Conservation (phyloP, 1,140 invertebrate genomes). For the Aphaenogaster floridana region DNA sequence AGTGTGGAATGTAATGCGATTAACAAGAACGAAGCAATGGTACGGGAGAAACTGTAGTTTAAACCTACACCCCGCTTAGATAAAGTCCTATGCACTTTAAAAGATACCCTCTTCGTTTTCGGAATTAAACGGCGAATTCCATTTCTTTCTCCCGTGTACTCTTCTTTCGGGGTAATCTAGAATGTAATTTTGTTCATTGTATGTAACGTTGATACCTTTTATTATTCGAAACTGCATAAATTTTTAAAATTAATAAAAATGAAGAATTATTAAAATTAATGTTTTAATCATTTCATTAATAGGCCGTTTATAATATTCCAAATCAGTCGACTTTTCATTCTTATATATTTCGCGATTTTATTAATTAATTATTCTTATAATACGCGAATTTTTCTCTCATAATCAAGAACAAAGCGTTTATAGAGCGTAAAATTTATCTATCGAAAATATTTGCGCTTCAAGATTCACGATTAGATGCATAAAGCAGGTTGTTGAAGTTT, state of each 20-base stretch:
- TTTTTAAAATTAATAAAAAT: conserved; percentile 9
- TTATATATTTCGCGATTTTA: background rate
- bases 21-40: conserved; percentile 8
- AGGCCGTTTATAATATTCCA: background rate
- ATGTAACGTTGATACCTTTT: background rate
- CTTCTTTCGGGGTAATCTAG: background rate
- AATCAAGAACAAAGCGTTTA: background rate
- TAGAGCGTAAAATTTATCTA: conserved; percentile 1
- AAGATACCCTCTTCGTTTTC: background rate
- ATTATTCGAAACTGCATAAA: background rate
- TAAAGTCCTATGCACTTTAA: background rate
- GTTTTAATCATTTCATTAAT: background rate
- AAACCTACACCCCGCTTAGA: background rate
- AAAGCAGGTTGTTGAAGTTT: conserved; percentile 33
- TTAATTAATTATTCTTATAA: background rate
- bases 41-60: background rate
- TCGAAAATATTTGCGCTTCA: conserved; percentile 9
- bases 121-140: background rate
- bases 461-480: conserved; percentile 29
- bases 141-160: background rate
- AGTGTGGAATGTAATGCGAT: conserved; percentile 24
- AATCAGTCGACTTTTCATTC: background rate
- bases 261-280: background rate
- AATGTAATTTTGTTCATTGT: background rate
- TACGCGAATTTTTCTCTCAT: background rate